Conservation (phyloP, 2,797 vertebrate genomes). For the Trichosurus vulpecula region DNA sequence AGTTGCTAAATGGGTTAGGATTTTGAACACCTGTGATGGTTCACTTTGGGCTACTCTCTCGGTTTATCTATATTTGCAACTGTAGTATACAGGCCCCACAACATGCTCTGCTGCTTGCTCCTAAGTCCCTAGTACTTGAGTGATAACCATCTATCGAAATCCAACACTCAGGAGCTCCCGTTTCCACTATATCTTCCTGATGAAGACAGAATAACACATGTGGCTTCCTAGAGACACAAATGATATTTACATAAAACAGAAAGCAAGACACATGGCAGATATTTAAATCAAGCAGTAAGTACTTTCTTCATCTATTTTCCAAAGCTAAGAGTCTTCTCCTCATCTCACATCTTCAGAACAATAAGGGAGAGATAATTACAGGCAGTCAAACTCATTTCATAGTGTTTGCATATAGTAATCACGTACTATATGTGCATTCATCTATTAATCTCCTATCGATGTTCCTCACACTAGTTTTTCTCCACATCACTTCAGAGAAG, state of each 20-base stretch:
- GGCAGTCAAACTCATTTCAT: neutral
- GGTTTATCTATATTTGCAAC: neutral
- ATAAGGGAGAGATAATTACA: neutral
- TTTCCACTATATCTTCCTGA: neutral
- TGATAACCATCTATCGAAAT: neutral
- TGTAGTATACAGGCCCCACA: neutral
- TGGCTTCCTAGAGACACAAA: neutral
- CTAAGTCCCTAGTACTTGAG: neutral
- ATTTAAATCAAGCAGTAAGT: neutral
- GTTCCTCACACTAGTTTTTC: neutral
- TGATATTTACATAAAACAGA: neutral
- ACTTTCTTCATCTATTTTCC: neutral
- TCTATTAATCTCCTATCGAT: neutral
- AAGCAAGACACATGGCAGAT: neutral
- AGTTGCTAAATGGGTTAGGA: conserved; percentile 33
- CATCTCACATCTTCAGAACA: neutral
- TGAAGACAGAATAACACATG: neutral
- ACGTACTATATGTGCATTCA: neutral
- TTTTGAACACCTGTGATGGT: neutral
- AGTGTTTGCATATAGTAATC: neutral
- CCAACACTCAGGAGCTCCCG: neutral
- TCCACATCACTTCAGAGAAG: neutral
- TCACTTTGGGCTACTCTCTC: neutral
- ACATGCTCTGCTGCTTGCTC: neutral
- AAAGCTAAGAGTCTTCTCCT: neutral